Base-by-base conservation (phyloP, 1,140 invertebrate species). In the Papilio dardanus region DNA sequence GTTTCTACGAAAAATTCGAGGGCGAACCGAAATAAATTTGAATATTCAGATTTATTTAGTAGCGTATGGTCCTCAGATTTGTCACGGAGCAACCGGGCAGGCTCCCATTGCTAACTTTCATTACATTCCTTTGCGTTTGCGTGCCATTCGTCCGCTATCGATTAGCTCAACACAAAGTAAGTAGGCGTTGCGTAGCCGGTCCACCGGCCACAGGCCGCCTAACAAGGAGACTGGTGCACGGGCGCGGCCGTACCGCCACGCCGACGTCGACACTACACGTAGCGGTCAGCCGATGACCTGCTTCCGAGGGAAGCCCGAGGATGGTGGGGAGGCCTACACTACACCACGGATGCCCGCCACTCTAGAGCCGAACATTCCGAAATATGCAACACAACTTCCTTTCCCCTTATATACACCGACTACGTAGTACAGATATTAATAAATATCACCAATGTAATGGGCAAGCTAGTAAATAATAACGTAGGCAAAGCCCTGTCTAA, bases 231-330 rank as follows among this genome's bases (percentile, higher is more conserved):
- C 58, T 67, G 77, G 77, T 79, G 66, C 35, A 31, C 77, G 79
- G 83, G 83, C 79, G 84, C 77, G 81, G 82, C 77, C 54, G 54
- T 24, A 30, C 74, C 75, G 82, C 78, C 81, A 81, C 78, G 79
- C 79, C 78, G 78, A 78, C 69, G 35, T 74, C 76, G 78, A 46
- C 42, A 46, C 42, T 78, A 80, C 76, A 81, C 78, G 78, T 85
- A 87, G 86, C 86, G 86, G 87, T 89, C 81, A 87, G 82, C 81
- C 87, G 89, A 85, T 91, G 90, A 90, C 90, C 89, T 85, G 89
- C 84, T 87, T 92, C 77, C 75, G 79, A 90, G 86, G 90, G 87
- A 90, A 90, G 87, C 88, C 86, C 84, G 78, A 79, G 74, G 77
- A 78, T 80, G 82, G 86, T 81, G 86, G 84, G 83, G 88, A 79